These are phyloP conservation scores for Trichogramma dendrolimi DNA, from an alignment of 2,888 invertebrate species.

Conservation along the genomic window DNA sequence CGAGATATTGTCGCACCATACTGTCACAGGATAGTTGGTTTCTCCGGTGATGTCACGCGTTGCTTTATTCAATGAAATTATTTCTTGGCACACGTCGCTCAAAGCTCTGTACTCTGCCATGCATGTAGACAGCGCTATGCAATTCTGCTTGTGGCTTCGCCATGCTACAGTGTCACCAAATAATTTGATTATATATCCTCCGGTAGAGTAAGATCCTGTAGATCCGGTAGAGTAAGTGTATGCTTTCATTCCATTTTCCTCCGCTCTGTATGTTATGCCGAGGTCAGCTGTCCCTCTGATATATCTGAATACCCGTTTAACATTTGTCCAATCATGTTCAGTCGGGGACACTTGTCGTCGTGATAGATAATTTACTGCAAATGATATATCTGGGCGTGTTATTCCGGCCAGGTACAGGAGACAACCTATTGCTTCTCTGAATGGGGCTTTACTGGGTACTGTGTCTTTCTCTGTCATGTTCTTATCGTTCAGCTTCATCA, in stretches of 20 bases:
- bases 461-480: constrained; percentile 4
- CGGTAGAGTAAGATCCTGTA: constrained; percentile 21
- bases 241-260: constrained; percentile 24
- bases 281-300: constrained; percentile 19
- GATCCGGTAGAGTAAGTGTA: constrained; percentile 15
- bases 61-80: too few relatives aligned
- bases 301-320: constrained; percentile 25
- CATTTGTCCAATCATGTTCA: constrained; percentile 25
- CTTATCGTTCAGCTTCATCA: constrained; percentile 15
- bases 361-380: constrained; percentile 18
- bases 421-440: constrained; percentile 5
- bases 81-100: too few relatives aligned
- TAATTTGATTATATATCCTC: too few relatives aligned
- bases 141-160: too few relatives aligned
- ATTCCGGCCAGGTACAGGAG: too few relatives aligned
- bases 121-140: too few relatives aligned
- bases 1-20: constrained; percentile 17
- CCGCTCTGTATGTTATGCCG: constrained; percentile 19
- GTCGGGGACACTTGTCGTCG: constrained; percentile 22
- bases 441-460: constrained; percentile 12
- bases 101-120: too few relatives aligned
- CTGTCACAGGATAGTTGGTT: constrained; percentile 18
- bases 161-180: too few relatives aligned
- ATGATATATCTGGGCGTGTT: not conserved
- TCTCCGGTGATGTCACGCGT: not conserved